phyloP scores from a whole-genome alignment of 1,140 invertebrate genomes.

The Penaeus indicus region DNA sequence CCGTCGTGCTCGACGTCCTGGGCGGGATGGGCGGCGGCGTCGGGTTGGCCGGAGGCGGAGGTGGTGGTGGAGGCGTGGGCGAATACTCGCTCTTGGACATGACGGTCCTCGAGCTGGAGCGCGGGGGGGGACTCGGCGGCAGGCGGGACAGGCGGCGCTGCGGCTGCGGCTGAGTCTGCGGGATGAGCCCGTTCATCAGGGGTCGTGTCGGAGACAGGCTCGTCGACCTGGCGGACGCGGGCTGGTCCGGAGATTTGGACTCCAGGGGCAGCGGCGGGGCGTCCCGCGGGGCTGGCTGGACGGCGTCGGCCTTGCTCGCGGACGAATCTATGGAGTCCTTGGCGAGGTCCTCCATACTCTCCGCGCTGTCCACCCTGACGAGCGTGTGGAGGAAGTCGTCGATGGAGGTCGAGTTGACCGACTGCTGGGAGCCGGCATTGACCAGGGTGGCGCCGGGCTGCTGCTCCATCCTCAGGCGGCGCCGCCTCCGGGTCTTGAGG shows the following conservation, averaged over 20 bases:
- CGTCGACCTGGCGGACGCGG: background rate
- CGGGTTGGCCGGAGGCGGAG: background rate
- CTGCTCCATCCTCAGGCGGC: background rate
- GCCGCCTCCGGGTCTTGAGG: slow-evolving; percentile 27
- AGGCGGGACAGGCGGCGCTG: background rate
- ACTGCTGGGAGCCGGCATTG: slow-evolving; percentile 10
- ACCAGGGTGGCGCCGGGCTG: background rate
- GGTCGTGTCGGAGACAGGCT: background rate
- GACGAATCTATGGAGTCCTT: background rate
- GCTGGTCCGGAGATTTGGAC: background rate
- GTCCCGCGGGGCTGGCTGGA: background rate
- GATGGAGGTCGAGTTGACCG: background rate
- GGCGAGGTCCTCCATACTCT: background rate
- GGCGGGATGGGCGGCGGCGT: slow-evolving; percentile 2
- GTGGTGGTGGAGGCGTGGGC: background rate
- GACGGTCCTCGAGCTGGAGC: slow-evolving; percentile 33
- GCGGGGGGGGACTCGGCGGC: slow-evolving; percentile 43
- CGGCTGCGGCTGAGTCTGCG: background rate
- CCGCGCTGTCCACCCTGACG: background rate
- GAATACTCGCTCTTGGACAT: background rate
- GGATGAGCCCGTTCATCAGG: background rate
- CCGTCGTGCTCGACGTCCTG: slow-evolving; percentile 12
- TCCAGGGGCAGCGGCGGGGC: background rate
- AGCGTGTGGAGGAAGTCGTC: slow-evolving; percentile 15
- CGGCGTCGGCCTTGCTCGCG: background rate